Base-by-base conservation (phyloP, 2,113 vertebrate species). In the Muntiacus reevesi region DNA sequence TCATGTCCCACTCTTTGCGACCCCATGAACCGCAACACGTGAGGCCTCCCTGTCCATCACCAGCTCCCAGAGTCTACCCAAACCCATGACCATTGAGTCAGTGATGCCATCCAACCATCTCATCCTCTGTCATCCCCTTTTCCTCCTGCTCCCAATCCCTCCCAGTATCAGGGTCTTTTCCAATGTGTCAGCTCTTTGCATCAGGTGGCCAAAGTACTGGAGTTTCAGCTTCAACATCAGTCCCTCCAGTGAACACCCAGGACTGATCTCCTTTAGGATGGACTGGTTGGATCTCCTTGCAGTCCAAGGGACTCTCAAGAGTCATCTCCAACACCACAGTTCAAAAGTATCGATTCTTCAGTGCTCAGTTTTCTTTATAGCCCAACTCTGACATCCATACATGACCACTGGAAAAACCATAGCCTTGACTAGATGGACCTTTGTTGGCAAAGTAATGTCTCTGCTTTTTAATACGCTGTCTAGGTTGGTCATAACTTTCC, bases 301-400 rank as follows among this genome's bases (percentile, higher is more conserved):
- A 40, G 67, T 40, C 2, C 19, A 6, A 71, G n/a, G 19, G n/a
- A 12, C 67, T 71, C 5, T 71, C 67, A 71, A 40, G n/a, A 71
- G 19, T 2, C n/a, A 36, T 71, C n/a, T 71, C n/a, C 19, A 40
- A 6, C n/a, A 40, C n/a, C n/a, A 36, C 67, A 36, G 64, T 36
- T 71, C n/a, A 71, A 71, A 71, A 36, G n/a, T 4, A 36, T 71
- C n/a, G 11, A 11, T 71, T 71, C 64, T 5, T 71, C 0, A 2
- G 64, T 0, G 8, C 2, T 36, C 0, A 0, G n/a, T 9, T 36
- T 71, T 71, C 64, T 71, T 71, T 2, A 36, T 0, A 21, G 64
- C 11, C 64, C 64, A 71, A 36, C 4, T 71, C n/a, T 71, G 1
- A 71, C 64, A 21, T 71, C 64, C 64, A 36, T 71, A 36, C 64